These are phyloP conservation scores for Venustoraphidia nigricollis DNA, from an alignment of 2,888 invertebrate species.

Conservation along the genomic window DNA sequence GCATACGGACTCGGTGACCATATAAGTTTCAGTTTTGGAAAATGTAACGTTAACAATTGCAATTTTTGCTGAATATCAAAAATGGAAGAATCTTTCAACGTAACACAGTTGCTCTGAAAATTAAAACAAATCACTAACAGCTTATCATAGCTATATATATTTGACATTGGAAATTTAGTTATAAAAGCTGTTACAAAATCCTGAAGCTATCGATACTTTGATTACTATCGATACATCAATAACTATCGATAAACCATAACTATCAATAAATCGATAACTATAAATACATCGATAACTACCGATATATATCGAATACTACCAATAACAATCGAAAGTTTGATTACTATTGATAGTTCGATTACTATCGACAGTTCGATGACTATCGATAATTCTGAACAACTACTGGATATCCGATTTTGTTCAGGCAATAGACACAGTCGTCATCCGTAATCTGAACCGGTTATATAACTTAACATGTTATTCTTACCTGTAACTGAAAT, in stretches of 20 bases:
- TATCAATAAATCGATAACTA: no score
- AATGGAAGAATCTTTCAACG: slow-evolving; percentile 59
- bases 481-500: slow-evolving; percentile 66
- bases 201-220: not conserved
- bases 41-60: slow-evolving; percentile 85
- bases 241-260: no score
- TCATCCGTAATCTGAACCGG: not conserved
- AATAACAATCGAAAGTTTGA: no score
- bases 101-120: slow-evolving; percentile 60
- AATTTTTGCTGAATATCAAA: slow-evolving; percentile 74
- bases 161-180: no score
- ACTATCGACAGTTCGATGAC: no score
- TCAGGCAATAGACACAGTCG: not conserved
- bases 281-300: no score
- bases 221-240: no score
- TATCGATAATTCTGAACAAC: not conserved
- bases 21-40: slow-evolving; percentile 80
- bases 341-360: no score
- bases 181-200: not conserved
- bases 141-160: no score
- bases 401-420: not conserved
- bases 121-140: slow-evolving; percentile 3
- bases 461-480: slow-evolving; percentile 1
- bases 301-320: no score
- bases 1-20: slow-evolving; percentile 97